Conservation (phyloP, 2,797 vertebrate species). For the Prunella strophiata region DNA sequence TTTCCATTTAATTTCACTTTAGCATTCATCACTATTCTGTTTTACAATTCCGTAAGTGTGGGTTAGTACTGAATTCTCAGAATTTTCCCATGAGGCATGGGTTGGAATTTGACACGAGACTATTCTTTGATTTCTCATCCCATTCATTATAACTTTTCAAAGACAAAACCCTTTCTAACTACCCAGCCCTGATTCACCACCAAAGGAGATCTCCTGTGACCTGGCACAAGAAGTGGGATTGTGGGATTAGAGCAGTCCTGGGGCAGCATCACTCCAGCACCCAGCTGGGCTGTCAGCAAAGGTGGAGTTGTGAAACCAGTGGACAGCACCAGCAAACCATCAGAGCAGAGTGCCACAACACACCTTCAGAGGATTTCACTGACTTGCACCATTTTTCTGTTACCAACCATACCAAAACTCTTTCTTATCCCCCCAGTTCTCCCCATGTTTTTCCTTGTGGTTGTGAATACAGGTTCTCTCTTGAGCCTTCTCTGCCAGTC, state of each 20-base stretch:
- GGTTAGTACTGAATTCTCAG: neutral
- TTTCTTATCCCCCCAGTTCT: neutral
- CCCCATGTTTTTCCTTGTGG: neutral
- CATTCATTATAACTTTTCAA: neutral
- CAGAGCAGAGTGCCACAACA: neutral
- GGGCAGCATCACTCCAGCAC: neutral
- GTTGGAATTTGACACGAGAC: neutral
- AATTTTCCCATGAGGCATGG: neutral
- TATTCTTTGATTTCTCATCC: neutral
- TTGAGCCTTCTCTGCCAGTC: too few relatives aligned
- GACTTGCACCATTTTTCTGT: neutral
- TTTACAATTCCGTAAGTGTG: neutral
- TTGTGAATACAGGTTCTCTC: too few relatives aligned
- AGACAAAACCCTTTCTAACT: neutral
- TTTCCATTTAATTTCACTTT: neutral
- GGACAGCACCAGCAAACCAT: neutral
- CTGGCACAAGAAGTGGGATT: neutral
- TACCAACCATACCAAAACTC: neutral
- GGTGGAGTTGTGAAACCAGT: neutral
- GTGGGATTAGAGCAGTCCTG: fast-evolving
- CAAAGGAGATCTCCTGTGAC: neutral
- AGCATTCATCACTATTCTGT: neutral
- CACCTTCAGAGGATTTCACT: neutral
- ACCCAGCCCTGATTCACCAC: neutral
- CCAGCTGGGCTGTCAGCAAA: neutral